Evolutionary conservation across 2,888 invertebrate genomes (phyloP).

Genomic region (Melipona bicolor): DNA sequence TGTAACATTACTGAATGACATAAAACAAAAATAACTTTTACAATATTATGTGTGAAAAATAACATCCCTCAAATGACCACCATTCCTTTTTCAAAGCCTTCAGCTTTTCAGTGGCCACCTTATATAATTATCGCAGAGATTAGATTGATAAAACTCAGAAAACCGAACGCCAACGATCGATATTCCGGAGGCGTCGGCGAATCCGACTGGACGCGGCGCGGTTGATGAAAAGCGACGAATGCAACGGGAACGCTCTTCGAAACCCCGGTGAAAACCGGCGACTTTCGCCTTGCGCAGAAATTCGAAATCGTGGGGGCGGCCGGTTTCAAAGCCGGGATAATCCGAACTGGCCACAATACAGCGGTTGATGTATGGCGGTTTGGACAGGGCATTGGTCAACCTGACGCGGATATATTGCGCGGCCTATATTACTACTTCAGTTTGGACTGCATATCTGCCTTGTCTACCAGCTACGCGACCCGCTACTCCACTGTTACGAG

Average conservation of each 20-base stretch:
- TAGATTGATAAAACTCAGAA: too few relatives aligned
- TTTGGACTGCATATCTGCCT: constrained; percentile 69
- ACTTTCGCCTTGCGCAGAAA: constrained; percentile 29
- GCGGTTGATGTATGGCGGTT: constrained; percentile 76
- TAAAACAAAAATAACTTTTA: too few relatives aligned
- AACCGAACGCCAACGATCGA: neutral
- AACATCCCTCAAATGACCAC: too few relatives aligned
- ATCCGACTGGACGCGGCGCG: too few relatives aligned
- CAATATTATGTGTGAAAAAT: too few relatives aligned
- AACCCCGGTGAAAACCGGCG: constrained; percentile 40
- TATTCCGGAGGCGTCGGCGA: neutral
- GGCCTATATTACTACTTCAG: constrained; percentile 72
- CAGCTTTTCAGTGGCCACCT: too few relatives aligned
- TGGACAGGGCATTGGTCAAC: constrained; percentile 78
- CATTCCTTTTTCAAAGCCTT: too few relatives aligned
- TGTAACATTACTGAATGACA: too few relatives aligned
- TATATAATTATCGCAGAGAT: too few relatives aligned
- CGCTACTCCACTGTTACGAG: constrained; percentile 28
- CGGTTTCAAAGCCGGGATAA: constrained; percentile 72
- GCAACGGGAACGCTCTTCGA: too few relatives aligned
- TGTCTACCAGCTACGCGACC: constrained; percentile 48
- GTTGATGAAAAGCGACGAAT: too few relatives aligned
- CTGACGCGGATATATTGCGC: constrained; percentile 76
- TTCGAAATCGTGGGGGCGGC: constrained; percentile 53
- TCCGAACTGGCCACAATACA: constrained; percentile 76